Base-by-base conservation (phyloP, 1,140 invertebrate species). In the Drosophila watanabei region DNA sequence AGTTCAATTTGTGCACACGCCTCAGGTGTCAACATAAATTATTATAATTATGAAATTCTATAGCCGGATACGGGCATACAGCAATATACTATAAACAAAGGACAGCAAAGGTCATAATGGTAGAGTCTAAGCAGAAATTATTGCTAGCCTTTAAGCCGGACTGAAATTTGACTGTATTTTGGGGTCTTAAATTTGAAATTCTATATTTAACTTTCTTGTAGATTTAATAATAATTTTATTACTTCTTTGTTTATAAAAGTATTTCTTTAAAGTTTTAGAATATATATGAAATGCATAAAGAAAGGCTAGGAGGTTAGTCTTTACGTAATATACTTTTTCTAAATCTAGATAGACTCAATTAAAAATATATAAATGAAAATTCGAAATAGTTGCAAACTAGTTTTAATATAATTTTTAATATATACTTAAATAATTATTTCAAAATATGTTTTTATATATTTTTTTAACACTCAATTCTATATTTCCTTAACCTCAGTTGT, bases 1-100 rank as follows among this genome's bases (percentile, higher is more conserved):
- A 73, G 59, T 76, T 64, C 72, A 71, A 70, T 80, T 84, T 84
- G 80, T 70, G 66, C 65, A 71, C 78, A 77, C 75, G 85, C 86
- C 85, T 90, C 85, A 89, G 85, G 85, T 89, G 85, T 89, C 85
- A 81, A 85, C 85, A 89, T 89, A 89, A 89, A 89, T 90, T 82
- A 81, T 71, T 82, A 85, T 85, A 89, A 89, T 89, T 89, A 89
- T 90, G 82, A 90, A 89, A 88, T 69, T 89, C 81, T 75, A 79
- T 59, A 78, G 63, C 56, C 48, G 65, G 51, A 69, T 52, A 45
- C 41, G 37, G 37, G 20, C 41, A 14, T 6, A 56, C 33, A 41
- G 43, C 39, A n/a, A 46, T 58, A 37, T 51, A 69, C 30, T 8
- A 49, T 43, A 48, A 56, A 43, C 39, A 69, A 24, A 2, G 16